A percentile compares a stretch with the other conserved stretches of the same genome.
Evolutionary conservation across 2,888 invertebrate species (phyloP).

Genomic region (Aphrophora alni): DNA sequence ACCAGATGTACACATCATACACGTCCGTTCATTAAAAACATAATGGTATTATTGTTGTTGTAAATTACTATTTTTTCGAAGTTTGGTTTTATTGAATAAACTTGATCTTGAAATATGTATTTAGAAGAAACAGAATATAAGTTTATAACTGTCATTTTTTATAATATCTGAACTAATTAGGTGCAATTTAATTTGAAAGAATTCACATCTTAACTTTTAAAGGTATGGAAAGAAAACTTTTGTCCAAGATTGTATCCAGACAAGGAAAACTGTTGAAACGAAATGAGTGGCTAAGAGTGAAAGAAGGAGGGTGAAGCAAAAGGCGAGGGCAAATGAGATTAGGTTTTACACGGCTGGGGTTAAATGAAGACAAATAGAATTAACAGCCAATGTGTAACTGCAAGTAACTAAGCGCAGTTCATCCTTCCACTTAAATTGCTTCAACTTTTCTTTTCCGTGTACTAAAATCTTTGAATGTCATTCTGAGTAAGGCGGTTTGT

Average conservation of each 20-base stretch:
- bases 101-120: too few relatives aligned
- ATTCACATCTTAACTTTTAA: background rate
- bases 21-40: too few relatives aligned
- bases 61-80: too few relatives aligned
- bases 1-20: too few relatives aligned
- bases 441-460: background rate
- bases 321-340: constrained; percentile 54
- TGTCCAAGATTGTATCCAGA: background rate
- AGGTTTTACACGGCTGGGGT: constrained; percentile 45
- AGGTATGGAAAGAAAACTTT: background rate
- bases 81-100: too few relatives aligned
- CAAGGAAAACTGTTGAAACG: constrained; percentile 39
- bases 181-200: background rate
- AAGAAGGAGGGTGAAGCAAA: constrained; percentile 44
- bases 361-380: constrained; percentile 59
- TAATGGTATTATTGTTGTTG: too few relatives aligned
- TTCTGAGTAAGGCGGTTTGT: too few relatives aligned
- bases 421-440: background rate
- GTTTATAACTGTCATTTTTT: too few relatives aligned
- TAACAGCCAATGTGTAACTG: constrained; percentile 54
- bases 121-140: too few relatives aligned
- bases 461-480: too few relatives aligned
- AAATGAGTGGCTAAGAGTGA: background rate
- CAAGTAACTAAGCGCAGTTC: background rate
- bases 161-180: too few relatives aligned